These are phyloP conservation scores for Gopherus flavomarginatus DNA, from an alignment of 2,113 vertebrate genomes.

Conservation along the genomic window DNA sequence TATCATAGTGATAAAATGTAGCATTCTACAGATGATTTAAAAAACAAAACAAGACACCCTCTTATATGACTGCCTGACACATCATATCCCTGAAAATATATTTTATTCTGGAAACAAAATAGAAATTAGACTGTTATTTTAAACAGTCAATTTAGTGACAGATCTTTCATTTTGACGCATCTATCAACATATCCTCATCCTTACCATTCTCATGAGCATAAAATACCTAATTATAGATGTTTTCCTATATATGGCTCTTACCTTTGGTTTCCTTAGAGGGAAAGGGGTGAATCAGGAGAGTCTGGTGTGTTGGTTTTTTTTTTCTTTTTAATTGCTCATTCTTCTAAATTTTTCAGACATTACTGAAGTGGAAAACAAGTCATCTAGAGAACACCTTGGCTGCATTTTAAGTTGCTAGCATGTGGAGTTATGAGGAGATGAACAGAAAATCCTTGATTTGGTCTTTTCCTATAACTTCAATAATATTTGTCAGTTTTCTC, in stretches of 20 bases:
- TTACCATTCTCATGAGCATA: not conserved
- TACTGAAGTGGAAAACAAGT: not conserved
- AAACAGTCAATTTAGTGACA: not conserved
- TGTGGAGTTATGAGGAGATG: not conserved
- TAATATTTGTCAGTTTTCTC: not conserved
- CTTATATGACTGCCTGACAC: not conserved
- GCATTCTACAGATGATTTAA: not conserved
- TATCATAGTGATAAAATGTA: not conserved
- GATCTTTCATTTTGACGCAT: not conserved
- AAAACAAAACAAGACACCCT: not conserved
- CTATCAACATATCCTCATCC: not conserved
- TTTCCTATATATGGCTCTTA: not conserved
- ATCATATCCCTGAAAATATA: not conserved
- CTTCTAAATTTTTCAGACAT: not conserved
- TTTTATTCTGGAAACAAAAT: not conserved
- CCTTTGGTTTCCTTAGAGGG: not conserved
- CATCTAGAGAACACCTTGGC: not conserved
- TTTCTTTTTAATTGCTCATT: not conserved
- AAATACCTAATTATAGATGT: not conserved
- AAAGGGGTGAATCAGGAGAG: not conserved
- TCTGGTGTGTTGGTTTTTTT: not conserved
- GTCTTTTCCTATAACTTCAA: accelerated
- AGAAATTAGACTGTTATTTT: not conserved
- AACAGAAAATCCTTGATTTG: not conserved
- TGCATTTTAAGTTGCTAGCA: not conserved